These are phyloP conservation scores for Seriola quinqueradiata DNA, from an alignment of 2,113 vertebrate genomes.

Conservation along the genomic window DNA sequence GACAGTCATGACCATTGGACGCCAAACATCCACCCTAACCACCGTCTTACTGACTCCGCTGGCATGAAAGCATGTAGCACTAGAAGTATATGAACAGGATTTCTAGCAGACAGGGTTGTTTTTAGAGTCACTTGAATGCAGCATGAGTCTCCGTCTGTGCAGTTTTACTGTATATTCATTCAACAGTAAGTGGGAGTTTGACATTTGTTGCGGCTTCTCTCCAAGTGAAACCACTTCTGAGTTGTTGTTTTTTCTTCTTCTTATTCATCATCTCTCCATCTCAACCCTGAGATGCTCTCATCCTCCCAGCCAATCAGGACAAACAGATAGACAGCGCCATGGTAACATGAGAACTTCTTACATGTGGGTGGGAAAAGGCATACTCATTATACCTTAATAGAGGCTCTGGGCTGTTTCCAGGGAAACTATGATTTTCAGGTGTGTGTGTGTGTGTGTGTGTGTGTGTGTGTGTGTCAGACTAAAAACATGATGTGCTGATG, in stretches of 20 bases:
- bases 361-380: conserved; percentile 70
- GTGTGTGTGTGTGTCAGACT: conserved; percentile 41
- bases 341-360: conserved; percentile 75
- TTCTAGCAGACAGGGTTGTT: too few relatives aligned
- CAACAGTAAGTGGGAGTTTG: not conserved
- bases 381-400: conserved; percentile 73
- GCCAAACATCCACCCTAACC: too few relatives aligned
- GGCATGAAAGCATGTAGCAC: too few relatives aligned
- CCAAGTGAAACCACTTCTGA: not conserved
- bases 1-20: too few relatives aligned
- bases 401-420: conserved; percentile 79
- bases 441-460: conserved; percentile 57
- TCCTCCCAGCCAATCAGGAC: conserved; percentile 61
- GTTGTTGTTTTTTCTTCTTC: not conserved
- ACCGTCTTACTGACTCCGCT: too few relatives aligned
- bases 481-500: conserved; percentile 51
- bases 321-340: conserved; percentile 63
- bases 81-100: too few relatives aligned
- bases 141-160: too few relatives aligned
- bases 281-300: conserved; percentile 38
- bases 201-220: not conserved
- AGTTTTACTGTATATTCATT: too few relatives aligned
- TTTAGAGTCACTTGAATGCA: too few relatives aligned
- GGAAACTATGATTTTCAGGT: conserved; percentile 77
- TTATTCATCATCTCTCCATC: conserved; percentile 31